Evolutionary conservation across 37 sponge, comb jelly and placozoan species (phyloP), one percentile per base, ranked within the genome.

Genomic region (Amphimedon queenslandica): DNA sequence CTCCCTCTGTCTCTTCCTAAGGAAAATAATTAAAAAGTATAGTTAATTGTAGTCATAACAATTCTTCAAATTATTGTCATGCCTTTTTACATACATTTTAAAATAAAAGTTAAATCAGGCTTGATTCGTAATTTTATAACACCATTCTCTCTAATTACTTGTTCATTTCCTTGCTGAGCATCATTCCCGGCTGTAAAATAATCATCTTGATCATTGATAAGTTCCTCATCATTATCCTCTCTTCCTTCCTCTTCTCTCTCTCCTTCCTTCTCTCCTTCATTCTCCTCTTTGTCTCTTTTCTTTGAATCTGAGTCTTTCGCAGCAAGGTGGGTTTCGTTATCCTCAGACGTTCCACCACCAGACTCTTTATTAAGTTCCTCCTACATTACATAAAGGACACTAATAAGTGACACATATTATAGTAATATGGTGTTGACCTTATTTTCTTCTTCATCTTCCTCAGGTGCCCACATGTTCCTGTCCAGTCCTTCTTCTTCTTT

Each of bases 391-490:
- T 21, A 60, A n/a, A 30, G 53, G 24, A 73, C 37, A 55, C 27
- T 42, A 20, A 2, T 34, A 21, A n/a, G n/a, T n/a, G n/a, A 24
- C 6, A 67, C 40, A 39, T 63, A 63, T 47, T 13, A 18, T 47
- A 47, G 8, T 47, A 47, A 18, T 47, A 8, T 47, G 13, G 21
- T 5, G 8, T 37, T 43, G 24, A 20, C 25, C 41, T 55, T 65
- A 63, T 76, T 30, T 11, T 74, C 71, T 8, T 76, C 76, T 18
- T 80, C 32, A 0, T 84, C 84, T 34, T 83, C 83, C 20, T 92
- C 83, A 20, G 89, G 84, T 37, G 80, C 93, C 93, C 93, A 93
- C 78, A 93, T 88, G 61, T 83, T 72, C 64, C 77, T 82, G 64
- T 93, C 90, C 24, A 93, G 47, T 20, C 72, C 32, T 10, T 91